Evolutionary conservation across 2,888 invertebrate genomes (phyloP).

Genomic region (Synergus laeviventris): DNA sequence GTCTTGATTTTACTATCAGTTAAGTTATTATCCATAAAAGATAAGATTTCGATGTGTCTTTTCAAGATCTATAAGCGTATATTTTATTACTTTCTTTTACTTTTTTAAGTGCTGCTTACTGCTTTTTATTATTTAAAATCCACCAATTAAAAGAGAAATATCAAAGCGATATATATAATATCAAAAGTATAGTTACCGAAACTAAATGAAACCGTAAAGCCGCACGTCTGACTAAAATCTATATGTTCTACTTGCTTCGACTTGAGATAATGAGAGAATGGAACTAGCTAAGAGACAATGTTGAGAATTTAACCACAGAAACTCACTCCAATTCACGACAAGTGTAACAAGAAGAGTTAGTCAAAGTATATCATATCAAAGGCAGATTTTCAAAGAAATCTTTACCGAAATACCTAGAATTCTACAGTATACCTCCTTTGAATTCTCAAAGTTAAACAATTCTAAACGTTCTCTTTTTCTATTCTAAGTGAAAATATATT

Average conservation of each 20-base stretch:
- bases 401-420: background rate
- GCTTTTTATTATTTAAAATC: background rate
- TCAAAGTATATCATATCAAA: background rate
- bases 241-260: constrained; percentile 6
- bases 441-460: background rate
- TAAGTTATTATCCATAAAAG: too few relatives aligned
- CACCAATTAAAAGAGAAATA: background rate
- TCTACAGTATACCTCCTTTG: background rate
- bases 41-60: too few relatives aligned
- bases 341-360: background rate
- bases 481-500: background rate
- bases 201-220: background rate
- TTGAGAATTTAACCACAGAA: background rate
- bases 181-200: too few relatives aligned
- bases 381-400: background rate
- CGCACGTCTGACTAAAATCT: constrained; percentile 20
- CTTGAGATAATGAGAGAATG: constrained; percentile 12
- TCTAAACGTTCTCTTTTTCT: background rate
- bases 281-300: background rate
- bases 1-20: too few relatives aligned
- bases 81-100: too few relatives aligned
- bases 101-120: too few relatives aligned
- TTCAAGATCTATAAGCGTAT: too few relatives aligned
- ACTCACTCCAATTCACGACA: background rate
- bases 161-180: too few relatives aligned